Conservation (phyloP, 2,888 invertebrate species). For the Pachydiplax longipennis region DNA sequence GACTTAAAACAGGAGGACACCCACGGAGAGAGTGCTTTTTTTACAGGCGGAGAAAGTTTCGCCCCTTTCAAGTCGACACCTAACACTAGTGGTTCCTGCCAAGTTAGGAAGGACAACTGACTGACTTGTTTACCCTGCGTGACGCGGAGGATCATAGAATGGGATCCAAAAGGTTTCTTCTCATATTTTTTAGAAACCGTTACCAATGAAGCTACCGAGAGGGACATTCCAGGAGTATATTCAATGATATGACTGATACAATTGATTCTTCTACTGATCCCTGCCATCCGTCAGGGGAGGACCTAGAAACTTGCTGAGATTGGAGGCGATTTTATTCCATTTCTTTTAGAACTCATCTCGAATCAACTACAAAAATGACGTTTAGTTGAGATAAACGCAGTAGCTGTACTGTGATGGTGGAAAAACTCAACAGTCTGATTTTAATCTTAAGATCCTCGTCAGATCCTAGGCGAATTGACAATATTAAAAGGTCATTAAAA, state of each 20-base stretch:
- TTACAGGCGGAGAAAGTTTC: background rate
- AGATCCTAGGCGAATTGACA: no score
- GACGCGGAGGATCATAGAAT: background rate
- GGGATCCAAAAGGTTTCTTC: background rate
- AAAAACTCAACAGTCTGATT: no score
- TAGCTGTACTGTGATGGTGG: no score
- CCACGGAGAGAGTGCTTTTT: background rate
- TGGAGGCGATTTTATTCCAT: no score
- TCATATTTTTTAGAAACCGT: background rate
- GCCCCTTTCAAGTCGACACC: conserved; percentile 1
- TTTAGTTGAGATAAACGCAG: no score
- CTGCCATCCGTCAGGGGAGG: no score
- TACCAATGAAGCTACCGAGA: background rate
- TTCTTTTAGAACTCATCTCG: no score
- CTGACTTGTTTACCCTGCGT: background rate
- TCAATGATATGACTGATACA: background rate
- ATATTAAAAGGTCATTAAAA: no score
- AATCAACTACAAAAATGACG: no score
- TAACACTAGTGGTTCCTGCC: background rate
- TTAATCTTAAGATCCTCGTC: no score
- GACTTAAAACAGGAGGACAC: conserved; percentile 14
- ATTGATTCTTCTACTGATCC: no score
- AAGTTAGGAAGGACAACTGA: background rate
- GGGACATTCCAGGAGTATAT: background rate
- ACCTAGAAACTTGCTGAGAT: no score